Conservation (phyloP, 2,888 invertebrate species). For the Papilio protenor region DNA sequence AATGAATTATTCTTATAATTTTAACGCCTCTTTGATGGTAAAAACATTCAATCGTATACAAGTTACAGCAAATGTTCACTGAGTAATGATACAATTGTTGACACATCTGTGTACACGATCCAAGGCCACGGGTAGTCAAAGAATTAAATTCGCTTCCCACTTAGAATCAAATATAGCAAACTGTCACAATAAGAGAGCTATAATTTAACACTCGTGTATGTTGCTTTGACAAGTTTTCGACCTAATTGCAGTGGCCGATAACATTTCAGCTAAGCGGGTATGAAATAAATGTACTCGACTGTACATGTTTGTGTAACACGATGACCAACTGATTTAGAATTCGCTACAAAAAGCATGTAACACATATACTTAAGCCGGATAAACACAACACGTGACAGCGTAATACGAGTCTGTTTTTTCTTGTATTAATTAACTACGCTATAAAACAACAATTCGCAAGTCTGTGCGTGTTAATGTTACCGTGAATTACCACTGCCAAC, state of each 20-base stretch:
- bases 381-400: constrained; percentile 2
- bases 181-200: neutral
- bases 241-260: neutral
- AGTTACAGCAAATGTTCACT: neutral
- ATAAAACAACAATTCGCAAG: neutral
- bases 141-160: neutral
- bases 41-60: neutral
- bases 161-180: neutral
- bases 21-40: neutral
- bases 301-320: constrained; percentile 22
- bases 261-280: neutral
- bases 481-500: neutral
- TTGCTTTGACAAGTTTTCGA: neutral
- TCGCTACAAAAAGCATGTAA: constrained; percentile 18
- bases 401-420: neutral
- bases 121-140: constrained; percentile 23
- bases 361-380: neutral
- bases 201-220: neutral
- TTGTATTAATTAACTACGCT: constrained; percentile 3
- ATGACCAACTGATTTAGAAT: constrained; percentile 23
- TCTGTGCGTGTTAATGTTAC: neutral
- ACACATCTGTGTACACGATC: constrained; percentile 34
- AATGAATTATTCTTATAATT: neutral
- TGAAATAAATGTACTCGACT: neutral
- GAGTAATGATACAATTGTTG: constrained; percentile 30